These are phyloP conservation scores for Eupithecia dodoneata DNA, from an alignment of 2,888 invertebrate genomes.

Conservation along the genomic window DNA sequence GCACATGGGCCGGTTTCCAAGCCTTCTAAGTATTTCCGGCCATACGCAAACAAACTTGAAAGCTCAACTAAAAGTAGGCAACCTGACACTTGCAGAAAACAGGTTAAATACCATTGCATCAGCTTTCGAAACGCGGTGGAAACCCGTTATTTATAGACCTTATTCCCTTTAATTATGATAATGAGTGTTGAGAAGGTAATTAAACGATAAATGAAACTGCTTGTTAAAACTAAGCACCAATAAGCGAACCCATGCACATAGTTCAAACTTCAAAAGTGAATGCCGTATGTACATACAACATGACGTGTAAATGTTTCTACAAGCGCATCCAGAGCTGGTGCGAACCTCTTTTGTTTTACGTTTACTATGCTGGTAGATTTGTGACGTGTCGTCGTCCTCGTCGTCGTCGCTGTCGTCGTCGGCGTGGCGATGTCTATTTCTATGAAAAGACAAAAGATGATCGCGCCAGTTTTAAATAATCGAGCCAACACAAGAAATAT, in stretches of 20 bases:
- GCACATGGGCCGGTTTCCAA: background rate
- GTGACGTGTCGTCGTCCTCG: too few relatives aligned
- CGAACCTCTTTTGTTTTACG: too few relatives aligned
- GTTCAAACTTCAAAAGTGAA: conserved; percentile 1
- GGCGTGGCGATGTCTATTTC: background rate
- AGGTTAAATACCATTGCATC: conserved; percentile 64
- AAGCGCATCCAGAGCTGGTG: background rate
- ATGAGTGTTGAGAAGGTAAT: conserved; percentile 13
- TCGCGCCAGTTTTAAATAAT: background rate
- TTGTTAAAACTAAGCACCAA: background rate
- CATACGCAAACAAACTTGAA: conserved; percentile 43
- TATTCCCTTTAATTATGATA: conserved; percentile 15
- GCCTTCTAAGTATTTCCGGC: conserved; percentile 38
- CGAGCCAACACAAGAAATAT: too few relatives aligned
- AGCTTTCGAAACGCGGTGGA: conserved; percentile 67
- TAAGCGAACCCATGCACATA: background rate
- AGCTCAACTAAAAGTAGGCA: conserved; percentile 41
- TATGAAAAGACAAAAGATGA: background rate
- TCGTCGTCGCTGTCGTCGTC: too few relatives aligned
- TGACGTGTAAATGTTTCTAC: background rate
- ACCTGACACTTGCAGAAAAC: conserved; percentile 54
- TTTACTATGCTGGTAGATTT: too few relatives aligned
- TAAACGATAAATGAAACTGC: conserved; percentile 21
- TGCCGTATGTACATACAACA: background rate
- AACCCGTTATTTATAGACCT: conserved; percentile 26